phyloP scores from a whole-genome alignment of 2,113 vertebrate species.

The Strigops habroptila region DNA sequence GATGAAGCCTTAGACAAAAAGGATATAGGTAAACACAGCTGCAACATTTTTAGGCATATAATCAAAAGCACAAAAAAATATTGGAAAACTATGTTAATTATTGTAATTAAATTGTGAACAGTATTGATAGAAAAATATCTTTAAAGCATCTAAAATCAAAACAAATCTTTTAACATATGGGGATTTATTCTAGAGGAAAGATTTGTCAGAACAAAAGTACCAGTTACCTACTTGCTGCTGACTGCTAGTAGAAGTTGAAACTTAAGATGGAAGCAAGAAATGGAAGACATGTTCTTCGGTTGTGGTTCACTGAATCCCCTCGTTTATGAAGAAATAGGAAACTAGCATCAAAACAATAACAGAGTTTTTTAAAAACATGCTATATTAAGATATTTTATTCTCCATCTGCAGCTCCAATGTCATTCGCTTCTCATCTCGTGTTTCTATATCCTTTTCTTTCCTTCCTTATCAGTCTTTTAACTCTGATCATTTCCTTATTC shows the following conservation, averaged over 20 bases:
- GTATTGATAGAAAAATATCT: conserved; percentile 81
- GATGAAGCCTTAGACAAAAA: conserved; percentile 78
- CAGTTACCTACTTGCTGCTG: not conserved
- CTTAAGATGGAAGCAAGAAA: not conserved
- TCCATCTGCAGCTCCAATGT: not conserved
- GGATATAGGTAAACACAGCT: conserved; percentile 84
- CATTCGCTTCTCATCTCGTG: not conserved
- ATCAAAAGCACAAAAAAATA: conserved; percentile 80
- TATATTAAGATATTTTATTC: not conserved
- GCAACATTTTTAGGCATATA: conserved; percentile 79
- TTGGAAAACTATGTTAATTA: conserved; percentile 83
- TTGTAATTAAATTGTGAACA: conserved; percentile 82
- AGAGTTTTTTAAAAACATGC: not conserved
- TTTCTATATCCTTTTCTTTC: not conserved
- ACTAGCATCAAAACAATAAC: not conserved
- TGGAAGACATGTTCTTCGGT: not conserved
- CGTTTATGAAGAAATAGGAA: conserved; percentile 9
- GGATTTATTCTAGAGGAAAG: not conserved
- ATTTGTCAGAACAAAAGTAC: not conserved
- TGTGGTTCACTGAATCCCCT: not conserved
- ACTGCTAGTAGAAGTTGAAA: not conserved
- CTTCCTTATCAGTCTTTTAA: not conserved
- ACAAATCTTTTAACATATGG: conserved; percentile 22
- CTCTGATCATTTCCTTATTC: not conserved
- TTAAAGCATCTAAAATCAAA: conserved; percentile 74